Conservation (phyloP, 2,113 vertebrate genomes). For the Ctenomys sociabilis region DNA sequence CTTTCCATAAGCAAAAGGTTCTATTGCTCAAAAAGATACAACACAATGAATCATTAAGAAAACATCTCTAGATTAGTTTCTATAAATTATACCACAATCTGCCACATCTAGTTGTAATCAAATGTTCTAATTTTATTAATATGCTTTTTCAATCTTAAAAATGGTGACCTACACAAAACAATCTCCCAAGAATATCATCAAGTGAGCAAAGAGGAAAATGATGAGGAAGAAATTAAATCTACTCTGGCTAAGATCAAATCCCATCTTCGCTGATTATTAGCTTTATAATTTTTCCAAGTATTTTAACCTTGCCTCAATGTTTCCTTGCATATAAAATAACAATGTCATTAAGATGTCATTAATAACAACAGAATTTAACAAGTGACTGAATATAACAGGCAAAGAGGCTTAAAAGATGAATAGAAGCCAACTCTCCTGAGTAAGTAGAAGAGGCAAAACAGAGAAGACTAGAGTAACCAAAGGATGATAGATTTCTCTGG, state of each 20-base stretch:
- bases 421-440: neutral
- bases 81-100: constrained; percentile 53
- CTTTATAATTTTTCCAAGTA: neutral
- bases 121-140: constrained; percentile 77
- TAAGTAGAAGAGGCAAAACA: neutral
- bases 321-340: neutral
- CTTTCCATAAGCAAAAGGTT: constrained; percentile 18
- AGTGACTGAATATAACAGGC: neutral
- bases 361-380: neutral
- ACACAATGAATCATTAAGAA: constrained; percentile 71
- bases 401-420: neutral
- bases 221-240: constrained; percentile 46
- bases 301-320: constrained; percentile 57
- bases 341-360: neutral
- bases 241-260: constrained; percentile 37
- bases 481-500: neutral
- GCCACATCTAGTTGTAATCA: constrained; percentile 55
- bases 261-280: constrained; percentile 45
- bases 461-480: neutral
- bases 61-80: constrained; percentile 70
- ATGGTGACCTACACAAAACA: constrained; percentile 53
- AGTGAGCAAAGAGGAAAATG: constrained; percentile 60
- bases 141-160: constrained; percentile 57
- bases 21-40: constrained; percentile 55
- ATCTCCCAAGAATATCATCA: constrained; percentile 58